These are phyloP conservation scores for Noturus placidus DNA, from an alignment of 2,113 vertebrate species.

Conservation along the genomic window DNA sequence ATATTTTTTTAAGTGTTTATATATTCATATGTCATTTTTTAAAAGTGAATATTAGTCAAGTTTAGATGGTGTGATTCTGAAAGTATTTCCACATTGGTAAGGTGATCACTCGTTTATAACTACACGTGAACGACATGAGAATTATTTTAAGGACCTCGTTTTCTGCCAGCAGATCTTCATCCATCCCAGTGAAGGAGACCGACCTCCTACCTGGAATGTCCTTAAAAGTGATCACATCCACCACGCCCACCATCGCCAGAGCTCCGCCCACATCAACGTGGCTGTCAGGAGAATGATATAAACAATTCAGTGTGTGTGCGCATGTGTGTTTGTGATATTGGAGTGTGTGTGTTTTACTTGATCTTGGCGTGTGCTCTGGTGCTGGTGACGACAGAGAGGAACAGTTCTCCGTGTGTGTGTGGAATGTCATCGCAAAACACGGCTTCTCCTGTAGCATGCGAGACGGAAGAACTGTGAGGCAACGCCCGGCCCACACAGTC, in stretches of 20 bases:
- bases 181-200: slow-evolving; percentile 23
- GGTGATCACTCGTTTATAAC: background rate
- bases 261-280: slow-evolving; percentile 66
- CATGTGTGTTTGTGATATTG: slow-evolving; percentile 67
- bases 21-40: background rate
- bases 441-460: slow-evolving; percentile 87
- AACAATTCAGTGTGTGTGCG: background rate
- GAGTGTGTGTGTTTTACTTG: slow-evolving; percentile 67
- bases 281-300: slow-evolving; percentile 51
- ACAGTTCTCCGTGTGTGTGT: slow-evolving; percentile 78
- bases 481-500: slow-evolving; percentile 85
- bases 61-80: background rate
- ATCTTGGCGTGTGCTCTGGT: slow-evolving; percentile 82
- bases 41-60: background rate
- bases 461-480: slow-evolving; percentile 83
- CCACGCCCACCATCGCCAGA: slow-evolving; percentile 69
- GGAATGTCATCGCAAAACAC: slow-evolving; percentile 86
- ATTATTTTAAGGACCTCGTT: slow-evolving; percentile 57
- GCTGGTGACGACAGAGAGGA: slow-evolving; percentile 82
- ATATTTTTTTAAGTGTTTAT: too few relatives aligned
- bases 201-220: slow-evolving; percentile 73
- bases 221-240: slow-evolving; percentile 67
- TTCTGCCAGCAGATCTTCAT: slow-evolving; percentile 66
- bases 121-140: background rate
- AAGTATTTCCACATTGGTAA: too few relatives aligned